phyloP scores from a whole-genome alignment of 2,888 invertebrate species.

The Portevinia maculata region DNA sequence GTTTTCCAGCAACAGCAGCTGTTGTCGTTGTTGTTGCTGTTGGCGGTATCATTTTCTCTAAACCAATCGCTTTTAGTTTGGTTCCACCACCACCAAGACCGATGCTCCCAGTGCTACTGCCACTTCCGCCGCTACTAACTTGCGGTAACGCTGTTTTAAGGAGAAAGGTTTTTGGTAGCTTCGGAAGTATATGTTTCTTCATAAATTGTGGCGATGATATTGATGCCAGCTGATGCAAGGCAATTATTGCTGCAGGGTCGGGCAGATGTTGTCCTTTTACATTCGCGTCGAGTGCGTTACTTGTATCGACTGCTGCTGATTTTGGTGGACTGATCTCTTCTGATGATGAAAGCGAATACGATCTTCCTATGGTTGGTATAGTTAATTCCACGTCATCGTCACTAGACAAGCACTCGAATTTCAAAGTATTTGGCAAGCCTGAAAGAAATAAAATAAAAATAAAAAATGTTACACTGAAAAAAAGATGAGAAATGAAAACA shows the following conservation, averaged over 20 bases:
- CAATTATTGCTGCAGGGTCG: conserved; percentile 77
- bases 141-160: conserved; percentile 72
- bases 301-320: conserved; percentile 22
- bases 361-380: conserved; percentile 1
- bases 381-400: conserved; percentile 46
- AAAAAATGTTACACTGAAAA: conserved; percentile 58
- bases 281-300: conserved; percentile 27
- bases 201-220: conserved; percentile 79
- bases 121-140: conserved; percentile 13
- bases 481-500: conserved; percentile 40
- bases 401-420: conserved; percentile 20
- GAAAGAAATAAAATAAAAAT: conserved; percentile 61
- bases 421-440: conserved; percentile 10
- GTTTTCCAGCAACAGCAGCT: conserved; percentile 67
- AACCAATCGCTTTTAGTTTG: neutral
- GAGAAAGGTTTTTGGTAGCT: conserved; percentile 78
- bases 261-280: conserved; percentile 6
- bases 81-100: conserved; percentile 14
- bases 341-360: neutral
- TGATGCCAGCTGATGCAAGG: conserved; percentile 81
- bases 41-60: conserved; percentile 8
- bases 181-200: conserved; percentile 78
- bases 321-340: conserved; percentile 16
- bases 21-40: conserved; percentile 13
- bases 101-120: conserved; percentile 12